Base-by-base conservation (phyloP, 2,888 invertebrate genomes). In the Charanyca ferruginea region DNA sequence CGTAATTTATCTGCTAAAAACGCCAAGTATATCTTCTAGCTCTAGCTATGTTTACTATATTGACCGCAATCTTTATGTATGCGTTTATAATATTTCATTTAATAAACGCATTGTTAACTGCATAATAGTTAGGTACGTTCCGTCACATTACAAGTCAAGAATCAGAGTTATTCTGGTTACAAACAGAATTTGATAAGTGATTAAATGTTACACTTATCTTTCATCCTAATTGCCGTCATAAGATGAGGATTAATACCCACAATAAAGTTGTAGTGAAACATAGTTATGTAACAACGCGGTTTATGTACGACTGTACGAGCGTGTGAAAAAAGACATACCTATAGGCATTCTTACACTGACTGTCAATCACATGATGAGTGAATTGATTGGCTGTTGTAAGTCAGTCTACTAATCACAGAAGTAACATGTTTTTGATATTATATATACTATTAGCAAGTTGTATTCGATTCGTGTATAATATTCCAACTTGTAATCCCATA, bases 171-270 rank as follows among this genome's bases (percentile, higher is more conserved):
- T 35, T 42, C 23, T 16, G n/a, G 20, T 18, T 35, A 7, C 35
- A 67, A 35, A 35, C 35, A n/a, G 7, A 35, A 65, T 54, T 53
- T 52, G n/a, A 53, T 65, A 25, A 53, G 44, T 25, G 20, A 67
- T 52, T 41, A 48, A 32, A 66, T 66, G 11, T 23, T 1, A n/a
- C 32, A 25, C 35, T 22, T 65, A 53, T 63, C 38, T 28, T 63
- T 18, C 5, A 13, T 23, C 35, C 9, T 67, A 18, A 16, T 44
- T 67, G 35, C 68, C 25, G 22, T 65, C 20, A 25, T 52, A 20
- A 20, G 23, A 16, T 25, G 23, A n/a, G 22, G 41, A 52, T 44
- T 41, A 63, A 22, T n/a, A 44, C 13, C 16, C 9, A 11, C 23
- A 25, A 35, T 64, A 42, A 32, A 16, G 44, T 42, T 13, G 9